phyloP scores from a whole-genome alignment of 2,888 invertebrate species.

The Tolmerus cingulatus region DNA sequence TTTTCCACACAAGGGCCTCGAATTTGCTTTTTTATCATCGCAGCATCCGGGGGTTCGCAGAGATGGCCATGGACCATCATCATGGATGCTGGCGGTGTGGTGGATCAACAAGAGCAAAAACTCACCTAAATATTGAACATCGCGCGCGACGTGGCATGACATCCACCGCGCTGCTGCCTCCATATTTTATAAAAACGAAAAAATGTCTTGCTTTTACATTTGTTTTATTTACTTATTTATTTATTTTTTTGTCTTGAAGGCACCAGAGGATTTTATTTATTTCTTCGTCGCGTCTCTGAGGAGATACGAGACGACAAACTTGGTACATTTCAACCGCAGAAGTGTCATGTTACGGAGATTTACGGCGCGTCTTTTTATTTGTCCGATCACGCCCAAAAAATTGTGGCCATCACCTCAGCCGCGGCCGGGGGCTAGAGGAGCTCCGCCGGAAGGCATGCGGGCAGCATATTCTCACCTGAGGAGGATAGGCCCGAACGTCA shows the following conservation, averaged over 20 bases:
- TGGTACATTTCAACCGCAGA: conserved; percentile 48
- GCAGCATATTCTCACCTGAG: conserved; percentile 12
- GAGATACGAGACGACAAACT: conserved; percentile 37
- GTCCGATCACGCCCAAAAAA: conserved; percentile 49
- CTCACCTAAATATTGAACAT: background rate
- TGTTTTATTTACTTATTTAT: background rate
- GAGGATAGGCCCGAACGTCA: background rate
- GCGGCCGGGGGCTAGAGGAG: background rate
- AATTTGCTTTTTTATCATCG: background rate
- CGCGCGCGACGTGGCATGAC: conserved; percentile 16
- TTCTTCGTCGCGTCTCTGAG: conserved; percentile 37
- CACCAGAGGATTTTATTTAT: conserved; percentile 13
- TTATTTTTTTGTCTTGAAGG: background rate
- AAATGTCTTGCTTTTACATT: background rate
- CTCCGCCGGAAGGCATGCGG: background rate
- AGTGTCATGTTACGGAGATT: conserved; percentile 51
- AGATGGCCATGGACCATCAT: too few relatives aligned
- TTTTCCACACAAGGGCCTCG: background rate
- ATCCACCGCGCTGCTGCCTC: conserved; percentile 40
- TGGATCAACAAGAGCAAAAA: background rate
- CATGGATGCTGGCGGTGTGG: background rate
- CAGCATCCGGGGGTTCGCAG: too few relatives aligned
- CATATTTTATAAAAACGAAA: conserved; percentile 42
- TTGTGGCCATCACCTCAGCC: conserved; percentile 39
- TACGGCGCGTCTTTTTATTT: conserved; percentile 47